A percentile compares a stretch with the other conserved stretches of the same genome.
Evolutionary conservation across 2,888 invertebrate genomes (phyloP).

Genomic region (Nudaria mundana): DNA sequence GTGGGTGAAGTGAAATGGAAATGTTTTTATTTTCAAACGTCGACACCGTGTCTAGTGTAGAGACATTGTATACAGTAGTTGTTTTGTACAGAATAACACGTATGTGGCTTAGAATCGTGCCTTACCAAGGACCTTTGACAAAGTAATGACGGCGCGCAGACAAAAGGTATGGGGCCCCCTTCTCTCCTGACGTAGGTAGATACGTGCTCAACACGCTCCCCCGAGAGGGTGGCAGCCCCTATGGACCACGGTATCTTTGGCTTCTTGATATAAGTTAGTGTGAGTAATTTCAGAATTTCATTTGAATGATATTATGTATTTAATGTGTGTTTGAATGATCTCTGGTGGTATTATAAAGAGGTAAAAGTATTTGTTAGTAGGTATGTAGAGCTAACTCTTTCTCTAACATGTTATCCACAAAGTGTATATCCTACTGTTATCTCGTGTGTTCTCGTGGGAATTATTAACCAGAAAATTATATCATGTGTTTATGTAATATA

Average conservation of each 20-base stretch:
- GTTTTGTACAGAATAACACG: conserved; percentile 29
- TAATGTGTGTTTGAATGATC: too few species aligned
- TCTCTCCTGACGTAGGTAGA: conserved; percentile 27
- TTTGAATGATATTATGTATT: too few species aligned
- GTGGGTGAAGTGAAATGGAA: conserved; percentile 29
- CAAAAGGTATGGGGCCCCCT: conserved; percentile 48
- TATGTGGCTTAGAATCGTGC: conserved; percentile 36
- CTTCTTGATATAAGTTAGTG: conserved; percentile 39
- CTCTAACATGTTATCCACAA: too few species aligned
- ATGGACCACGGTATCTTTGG: conserved; percentile 40
- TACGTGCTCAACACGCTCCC: conserved; percentile 30
- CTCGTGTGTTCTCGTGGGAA: too few species aligned
- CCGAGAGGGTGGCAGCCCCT: conserved; percentile 23
- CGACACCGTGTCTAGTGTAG: conserved; percentile 29
- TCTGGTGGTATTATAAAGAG: too few species aligned
- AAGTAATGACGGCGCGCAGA: conserved; percentile 73
- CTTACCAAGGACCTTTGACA: conserved; percentile 68
- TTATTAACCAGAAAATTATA: too few species aligned
- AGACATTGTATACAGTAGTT: conserved; percentile 29
- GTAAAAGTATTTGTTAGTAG: too few species aligned
- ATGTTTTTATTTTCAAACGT: conserved; percentile 27
- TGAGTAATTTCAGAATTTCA: conserved; percentile 33
- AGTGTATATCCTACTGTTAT: too few species aligned
- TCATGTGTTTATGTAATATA: too few species aligned
- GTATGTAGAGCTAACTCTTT: too few species aligned